Conservation (phyloP, 2,113 vertebrate genomes). For the Phaetusa simplex region DNA sequence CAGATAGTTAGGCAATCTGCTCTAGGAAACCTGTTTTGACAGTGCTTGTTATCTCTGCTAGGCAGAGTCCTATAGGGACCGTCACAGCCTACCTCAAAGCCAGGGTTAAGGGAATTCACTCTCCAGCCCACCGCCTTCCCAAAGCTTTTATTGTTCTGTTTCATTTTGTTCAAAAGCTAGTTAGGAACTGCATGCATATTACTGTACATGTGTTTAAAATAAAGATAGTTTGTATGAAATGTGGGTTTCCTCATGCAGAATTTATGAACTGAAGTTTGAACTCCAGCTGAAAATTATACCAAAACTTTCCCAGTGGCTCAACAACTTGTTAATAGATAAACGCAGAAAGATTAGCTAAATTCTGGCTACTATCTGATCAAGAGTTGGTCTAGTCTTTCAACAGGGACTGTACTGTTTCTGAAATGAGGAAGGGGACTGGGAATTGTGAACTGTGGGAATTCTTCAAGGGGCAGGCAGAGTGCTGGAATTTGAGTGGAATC, state of each 20-base stretch:
- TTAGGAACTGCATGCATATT: neutral
- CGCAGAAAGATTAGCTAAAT: neutral
- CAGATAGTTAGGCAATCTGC: slow-evolving; percentile 25
- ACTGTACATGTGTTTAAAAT: neutral
- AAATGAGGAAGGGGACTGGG: neutral
- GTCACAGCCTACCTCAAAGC: neutral
- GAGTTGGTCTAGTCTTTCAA: neutral
- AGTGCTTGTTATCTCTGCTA: slow-evolving; percentile 36
- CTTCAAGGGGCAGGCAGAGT: neutral
- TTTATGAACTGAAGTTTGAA: neutral
- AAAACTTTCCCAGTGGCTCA: neutral
- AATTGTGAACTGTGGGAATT: neutral
- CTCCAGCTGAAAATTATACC: neutral
- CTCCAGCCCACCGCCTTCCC: neutral
- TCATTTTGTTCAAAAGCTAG: neutral
- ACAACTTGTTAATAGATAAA: neutral
- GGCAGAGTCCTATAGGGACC: neutral
- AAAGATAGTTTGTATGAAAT: neutral
- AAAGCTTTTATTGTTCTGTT: neutral
- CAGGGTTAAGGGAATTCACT: neutral
- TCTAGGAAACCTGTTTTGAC: slow-evolving; percentile 31
- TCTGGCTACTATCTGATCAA: neutral
- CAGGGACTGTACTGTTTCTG: neutral
- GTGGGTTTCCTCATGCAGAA: neutral
- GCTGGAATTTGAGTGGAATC: neutral